phyloP scores from a whole-genome alignment of 2,113 vertebrate genomes.

The Pardalotus punctatus region DNA sequence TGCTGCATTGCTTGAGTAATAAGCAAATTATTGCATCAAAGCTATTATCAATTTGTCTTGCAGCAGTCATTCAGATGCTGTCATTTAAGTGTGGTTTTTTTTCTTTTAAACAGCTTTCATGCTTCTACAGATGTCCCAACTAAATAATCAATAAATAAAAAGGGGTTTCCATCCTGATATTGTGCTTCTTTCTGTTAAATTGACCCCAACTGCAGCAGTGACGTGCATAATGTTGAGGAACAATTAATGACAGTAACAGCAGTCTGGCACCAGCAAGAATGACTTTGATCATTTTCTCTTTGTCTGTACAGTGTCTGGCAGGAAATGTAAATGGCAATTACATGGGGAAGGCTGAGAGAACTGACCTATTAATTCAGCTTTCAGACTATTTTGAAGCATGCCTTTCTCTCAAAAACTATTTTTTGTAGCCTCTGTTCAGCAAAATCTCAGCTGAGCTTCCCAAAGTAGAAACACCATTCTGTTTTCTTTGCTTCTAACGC shows the following conservation, averaged over 20 bases:
- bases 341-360: not conserved
- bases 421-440: not conserved
- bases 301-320: not conserved
- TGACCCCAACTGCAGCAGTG: not conserved
- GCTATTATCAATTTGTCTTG: not conserved
- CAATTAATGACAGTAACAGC: not conserved
- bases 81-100: not conserved
- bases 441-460: not conserved
- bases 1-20: not conserved
- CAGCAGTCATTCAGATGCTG: not conserved
- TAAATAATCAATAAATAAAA: not conserved
- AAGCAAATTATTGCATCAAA: not conserved
- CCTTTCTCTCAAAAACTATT: not conserved
- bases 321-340: not conserved
- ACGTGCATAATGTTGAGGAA: not conserved
- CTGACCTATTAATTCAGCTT: not conserved
- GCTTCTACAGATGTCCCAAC: not conserved
- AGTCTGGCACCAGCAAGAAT: not conserved
- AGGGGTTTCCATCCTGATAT: not conserved
- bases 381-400: not conserved
- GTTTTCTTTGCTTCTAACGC: not conserved
- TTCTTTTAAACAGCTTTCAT: not conserved
- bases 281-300: not conserved
- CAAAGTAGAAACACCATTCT: not conserved
- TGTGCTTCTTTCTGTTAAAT: not conserved